phyloP scores from a whole-genome alignment of 2,113 vertebrate genomes.

The Ammospiza nelsoni region DNA sequence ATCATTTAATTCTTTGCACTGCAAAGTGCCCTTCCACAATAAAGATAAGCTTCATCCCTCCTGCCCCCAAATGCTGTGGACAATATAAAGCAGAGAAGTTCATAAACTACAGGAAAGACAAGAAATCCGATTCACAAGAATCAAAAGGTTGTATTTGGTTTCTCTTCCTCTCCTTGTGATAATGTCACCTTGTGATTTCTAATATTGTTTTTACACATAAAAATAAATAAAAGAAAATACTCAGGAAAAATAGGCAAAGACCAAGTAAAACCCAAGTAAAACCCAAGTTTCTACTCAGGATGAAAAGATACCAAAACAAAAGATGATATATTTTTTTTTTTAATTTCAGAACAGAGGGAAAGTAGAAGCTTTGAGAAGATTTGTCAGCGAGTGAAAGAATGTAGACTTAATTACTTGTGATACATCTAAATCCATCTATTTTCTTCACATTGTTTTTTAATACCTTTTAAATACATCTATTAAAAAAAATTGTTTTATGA shows the following conservation, averaged over 20 bases:
- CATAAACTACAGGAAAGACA: background rate
- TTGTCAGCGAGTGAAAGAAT: background rate
- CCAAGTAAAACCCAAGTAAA: background rate
- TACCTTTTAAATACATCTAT: background rate
- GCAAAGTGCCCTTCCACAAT: constrained; percentile 1
- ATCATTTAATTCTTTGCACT: constrained; percentile 72
- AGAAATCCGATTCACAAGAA: background rate
- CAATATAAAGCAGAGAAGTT: background rate
- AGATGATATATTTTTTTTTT: background rate
- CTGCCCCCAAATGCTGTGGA: background rate
- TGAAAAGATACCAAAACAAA: background rate
- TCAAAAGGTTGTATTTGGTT: background rate
- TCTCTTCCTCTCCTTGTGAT: background rate
- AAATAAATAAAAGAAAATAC: background rate
- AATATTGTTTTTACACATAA: background rate
- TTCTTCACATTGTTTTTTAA: background rate
- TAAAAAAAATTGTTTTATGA: background rate
- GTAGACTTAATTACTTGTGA: background rate
- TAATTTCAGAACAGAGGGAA: background rate
- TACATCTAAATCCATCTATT: background rate
- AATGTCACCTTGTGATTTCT: background rate
- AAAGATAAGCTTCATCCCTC: background rate
- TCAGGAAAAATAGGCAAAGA: background rate
- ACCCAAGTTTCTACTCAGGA: background rate
- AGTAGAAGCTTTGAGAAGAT: background rate